phyloP scores from a whole-genome alignment of 2,888 invertebrate genomes.

The Andrena marginata region DNA sequence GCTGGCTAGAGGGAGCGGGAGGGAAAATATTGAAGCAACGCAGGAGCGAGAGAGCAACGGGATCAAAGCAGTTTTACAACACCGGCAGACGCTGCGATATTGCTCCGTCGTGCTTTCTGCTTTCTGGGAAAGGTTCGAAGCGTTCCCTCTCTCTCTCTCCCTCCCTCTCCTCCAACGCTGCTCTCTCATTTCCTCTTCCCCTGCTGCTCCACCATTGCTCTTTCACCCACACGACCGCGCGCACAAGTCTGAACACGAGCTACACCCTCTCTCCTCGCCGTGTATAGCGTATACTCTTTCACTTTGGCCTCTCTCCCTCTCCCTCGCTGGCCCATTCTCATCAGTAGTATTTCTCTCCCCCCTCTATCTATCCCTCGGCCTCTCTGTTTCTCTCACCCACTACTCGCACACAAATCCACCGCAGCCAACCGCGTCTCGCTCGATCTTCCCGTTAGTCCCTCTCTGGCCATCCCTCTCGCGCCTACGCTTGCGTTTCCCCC shows the following conservation, averaged over 20 bases:
- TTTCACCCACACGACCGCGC: slow-evolving; percentile 30
- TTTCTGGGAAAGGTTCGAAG: slow-evolving; percentile 68
- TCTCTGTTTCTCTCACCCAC: neutral
- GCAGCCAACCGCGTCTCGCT: slow-evolving; percentile 26
- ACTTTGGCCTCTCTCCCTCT: neutral
- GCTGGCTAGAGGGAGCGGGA: neutral
- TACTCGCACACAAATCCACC: slow-evolving; percentile 35
- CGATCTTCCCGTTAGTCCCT: slow-evolving; percentile 16
- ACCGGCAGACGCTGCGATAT: slow-evolving; percentile 71
- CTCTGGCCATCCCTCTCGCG: slow-evolving; percentile 10
- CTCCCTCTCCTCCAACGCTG: slow-evolving; percentile 11
- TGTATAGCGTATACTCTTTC: slow-evolving; percentile 2
- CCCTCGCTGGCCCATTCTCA: slow-evolving; percentile 36
- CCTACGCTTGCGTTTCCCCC: neutral
- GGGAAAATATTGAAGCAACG: neutral
- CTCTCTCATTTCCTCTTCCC: slow-evolving; percentile 35
- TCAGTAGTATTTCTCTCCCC: slow-evolving; percentile 44
- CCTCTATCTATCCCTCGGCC: neutral
- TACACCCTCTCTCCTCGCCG: slow-evolving; percentile 32
- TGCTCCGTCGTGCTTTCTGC: slow-evolving; percentile 75
- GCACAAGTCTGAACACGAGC: slow-evolving; percentile 36
- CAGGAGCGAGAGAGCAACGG: slow-evolving; percentile 49
- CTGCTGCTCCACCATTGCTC: slow-evolving; percentile 18
- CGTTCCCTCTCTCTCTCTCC: slow-evolving; percentile 36
- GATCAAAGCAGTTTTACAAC: slow-evolving; percentile 79